Evolutionary conservation across 1,140 invertebrate species (phyloP).

Genomic region (Hycleus phaleratus): DNA sequence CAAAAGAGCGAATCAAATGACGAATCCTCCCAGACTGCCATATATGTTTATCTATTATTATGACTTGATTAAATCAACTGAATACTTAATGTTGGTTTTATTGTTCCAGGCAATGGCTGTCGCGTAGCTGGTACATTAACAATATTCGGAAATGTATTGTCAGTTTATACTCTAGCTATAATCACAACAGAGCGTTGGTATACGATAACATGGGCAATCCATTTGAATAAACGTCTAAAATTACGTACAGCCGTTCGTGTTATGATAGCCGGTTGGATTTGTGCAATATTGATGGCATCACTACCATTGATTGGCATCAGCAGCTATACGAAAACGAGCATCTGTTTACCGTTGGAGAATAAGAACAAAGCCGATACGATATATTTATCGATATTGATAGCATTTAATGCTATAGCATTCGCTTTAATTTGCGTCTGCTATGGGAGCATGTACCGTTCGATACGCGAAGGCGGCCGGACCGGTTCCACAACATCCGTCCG

Average conservation of each 20-base stretch:
- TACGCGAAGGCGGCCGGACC: constrained; percentile 45
- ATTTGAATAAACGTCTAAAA: constrained; percentile 63
- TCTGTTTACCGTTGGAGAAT: constrained; percentile 66
- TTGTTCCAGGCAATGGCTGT: constrained; percentile 56
- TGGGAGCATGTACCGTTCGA: constrained; percentile 70
- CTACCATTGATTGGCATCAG: constrained; percentile 74
- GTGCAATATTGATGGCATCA: constrained; percentile 63
- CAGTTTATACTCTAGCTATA: constrained; percentile 77
- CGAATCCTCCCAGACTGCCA: too few species aligned
- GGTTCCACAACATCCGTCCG: constrained; percentile 53
- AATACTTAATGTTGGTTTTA: background rate
- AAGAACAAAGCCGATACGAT: constrained; percentile 52
- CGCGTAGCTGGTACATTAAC: constrained; percentile 79
- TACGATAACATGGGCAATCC: constrained; percentile 77
- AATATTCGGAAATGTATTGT: constrained; percentile 78
- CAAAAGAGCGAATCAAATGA: too few species aligned
- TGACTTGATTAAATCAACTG: background rate
- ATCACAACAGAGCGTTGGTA: constrained; percentile 84
- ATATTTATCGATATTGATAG: constrained; percentile 63
- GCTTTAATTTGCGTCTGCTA: constrained; percentile 72
- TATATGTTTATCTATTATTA: too few species aligned
- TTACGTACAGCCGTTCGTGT: constrained; percentile 62
- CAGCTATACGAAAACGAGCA: constrained; percentile 60
- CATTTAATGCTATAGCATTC: constrained; percentile 67
- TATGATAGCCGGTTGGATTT: constrained; percentile 66